phyloP scores from a whole-genome alignment of 2,888 invertebrate genomes.

The Apantesis nais region DNA sequence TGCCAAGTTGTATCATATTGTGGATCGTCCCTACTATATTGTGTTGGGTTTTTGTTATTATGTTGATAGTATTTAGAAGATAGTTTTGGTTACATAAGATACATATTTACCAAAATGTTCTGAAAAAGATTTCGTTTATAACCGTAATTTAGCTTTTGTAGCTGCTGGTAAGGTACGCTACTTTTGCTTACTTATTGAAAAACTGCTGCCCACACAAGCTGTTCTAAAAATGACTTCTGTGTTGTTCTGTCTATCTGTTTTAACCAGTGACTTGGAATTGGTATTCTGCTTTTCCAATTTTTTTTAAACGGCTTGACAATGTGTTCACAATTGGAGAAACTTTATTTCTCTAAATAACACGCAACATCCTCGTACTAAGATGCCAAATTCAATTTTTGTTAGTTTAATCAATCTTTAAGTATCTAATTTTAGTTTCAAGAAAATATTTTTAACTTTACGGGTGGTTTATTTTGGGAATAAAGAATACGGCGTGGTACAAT shows the following conservation, averaged over 20 bases:
- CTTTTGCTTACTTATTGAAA: not conserved
- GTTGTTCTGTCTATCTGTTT: not conserved
- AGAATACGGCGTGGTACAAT: too few relatives aligned
- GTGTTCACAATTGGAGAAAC: not conserved
- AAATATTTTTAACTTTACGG: too few relatives aligned
- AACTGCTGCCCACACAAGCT: not conserved
- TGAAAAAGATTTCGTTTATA: not conserved
- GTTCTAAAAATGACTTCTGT: not conserved
- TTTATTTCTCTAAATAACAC: too few relatives aligned
- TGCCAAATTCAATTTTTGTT: not conserved
- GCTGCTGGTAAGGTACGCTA: not conserved
- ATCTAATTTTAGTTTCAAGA: too few relatives aligned
- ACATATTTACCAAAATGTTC: too few relatives aligned
- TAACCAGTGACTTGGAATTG: not conserved
- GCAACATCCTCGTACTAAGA: not conserved
- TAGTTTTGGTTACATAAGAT: not conserved
- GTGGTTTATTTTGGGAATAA: too few relatives aligned
- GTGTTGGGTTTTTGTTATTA: not conserved
- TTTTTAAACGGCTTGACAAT: not conserved
- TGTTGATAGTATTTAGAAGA: not conserved
- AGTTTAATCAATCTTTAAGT: too few relatives aligned
- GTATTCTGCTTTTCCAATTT: not conserved
- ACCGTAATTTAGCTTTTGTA: not conserved
- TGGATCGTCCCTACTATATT: not conserved
- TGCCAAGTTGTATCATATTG: constrained; percentile 10